Conservation (phyloP, 2,113 vertebrate species). For the Cololabis saira region DNA sequence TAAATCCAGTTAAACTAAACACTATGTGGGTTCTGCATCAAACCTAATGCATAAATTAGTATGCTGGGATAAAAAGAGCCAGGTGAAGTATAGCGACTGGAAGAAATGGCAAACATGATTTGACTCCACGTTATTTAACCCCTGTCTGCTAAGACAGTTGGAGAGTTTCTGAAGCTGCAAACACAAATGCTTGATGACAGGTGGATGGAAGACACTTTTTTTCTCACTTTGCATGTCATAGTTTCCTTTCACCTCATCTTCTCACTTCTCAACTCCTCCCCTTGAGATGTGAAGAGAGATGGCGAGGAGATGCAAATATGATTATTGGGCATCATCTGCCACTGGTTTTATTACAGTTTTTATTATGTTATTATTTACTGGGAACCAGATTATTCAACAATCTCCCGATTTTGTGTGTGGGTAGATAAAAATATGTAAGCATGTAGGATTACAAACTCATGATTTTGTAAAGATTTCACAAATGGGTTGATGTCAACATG, state of each 20-base stretch:
- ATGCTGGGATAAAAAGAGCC: too few species aligned
- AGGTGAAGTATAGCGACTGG: not conserved
- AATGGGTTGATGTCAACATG: too few species aligned
- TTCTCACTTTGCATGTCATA: not conserved
- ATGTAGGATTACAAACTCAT: too few species aligned
- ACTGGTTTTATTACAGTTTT: too few species aligned
- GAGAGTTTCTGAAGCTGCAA: not conserved
- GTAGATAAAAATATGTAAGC: too few species aligned
- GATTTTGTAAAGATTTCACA: too few species aligned
- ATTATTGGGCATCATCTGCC: not conserved
- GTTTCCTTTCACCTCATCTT: not conserved
- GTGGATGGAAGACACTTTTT: not conserved
- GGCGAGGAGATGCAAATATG: not conserved
- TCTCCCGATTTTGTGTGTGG: too few species aligned
- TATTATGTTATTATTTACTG: too few species aligned
- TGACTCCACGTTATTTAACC: not conserved
- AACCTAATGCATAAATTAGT: not conserved
- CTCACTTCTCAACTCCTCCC: not conserved
- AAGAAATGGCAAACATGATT: not conserved
- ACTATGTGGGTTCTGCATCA: not conserved
- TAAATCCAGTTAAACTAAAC: too few species aligned
- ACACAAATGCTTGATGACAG: not conserved
- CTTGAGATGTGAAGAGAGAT: not conserved
- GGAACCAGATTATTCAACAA: too few species aligned
- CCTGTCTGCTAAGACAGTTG: not conserved